A percentile compares a stretch with the other conserved stretches of the same genome.
Evolutionary conservation across 2,888 invertebrate species (phyloP).

Genomic region (Andrena marginata): DNA sequence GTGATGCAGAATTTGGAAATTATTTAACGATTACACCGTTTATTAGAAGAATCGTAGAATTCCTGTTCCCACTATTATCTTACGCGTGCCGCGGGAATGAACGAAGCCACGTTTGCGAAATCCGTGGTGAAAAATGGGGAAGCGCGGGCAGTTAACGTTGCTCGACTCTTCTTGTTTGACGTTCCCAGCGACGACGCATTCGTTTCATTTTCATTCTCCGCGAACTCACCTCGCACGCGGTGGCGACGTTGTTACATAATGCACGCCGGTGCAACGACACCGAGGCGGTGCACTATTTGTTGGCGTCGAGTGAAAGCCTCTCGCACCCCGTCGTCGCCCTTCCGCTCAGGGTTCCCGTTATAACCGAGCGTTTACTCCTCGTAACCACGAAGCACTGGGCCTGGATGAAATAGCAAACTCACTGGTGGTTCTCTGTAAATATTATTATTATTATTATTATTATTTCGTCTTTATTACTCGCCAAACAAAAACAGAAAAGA

Average conservation of each 20-base stretch:
- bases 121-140: background rate
- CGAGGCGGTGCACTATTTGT: constrained; percentile 21
- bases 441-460: no score
- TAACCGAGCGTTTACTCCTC: constrained; percentile 35
- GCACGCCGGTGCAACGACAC: constrained; percentile 39
- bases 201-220: constrained; percentile 8
- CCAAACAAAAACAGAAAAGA: no score
- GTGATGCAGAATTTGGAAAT: no score
- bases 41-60: no score
- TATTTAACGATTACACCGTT: no score
- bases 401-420: constrained; percentile 39
- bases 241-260: constrained; percentile 40
- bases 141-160: background rate
- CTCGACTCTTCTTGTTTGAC: background rate
- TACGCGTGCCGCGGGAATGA: no score
- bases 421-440: constrained; percentile 41
- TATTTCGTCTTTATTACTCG: no score
- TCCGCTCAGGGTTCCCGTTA: constrained; percentile 23
- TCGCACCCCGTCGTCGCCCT: constrained; percentile 4
- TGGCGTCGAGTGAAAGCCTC: constrained; percentile 30
- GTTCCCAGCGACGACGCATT: background rate
- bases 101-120: background rate
- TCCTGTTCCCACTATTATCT: no score
- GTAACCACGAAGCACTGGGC: constrained; percentile 19
- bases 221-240: constrained; percentile 12